Evolutionary conservation across 2,888 invertebrate genomes (phyloP), one percentile per base, ranked within the genome.

Genomic region (Sphaerophoria rueppellii): DNA sequence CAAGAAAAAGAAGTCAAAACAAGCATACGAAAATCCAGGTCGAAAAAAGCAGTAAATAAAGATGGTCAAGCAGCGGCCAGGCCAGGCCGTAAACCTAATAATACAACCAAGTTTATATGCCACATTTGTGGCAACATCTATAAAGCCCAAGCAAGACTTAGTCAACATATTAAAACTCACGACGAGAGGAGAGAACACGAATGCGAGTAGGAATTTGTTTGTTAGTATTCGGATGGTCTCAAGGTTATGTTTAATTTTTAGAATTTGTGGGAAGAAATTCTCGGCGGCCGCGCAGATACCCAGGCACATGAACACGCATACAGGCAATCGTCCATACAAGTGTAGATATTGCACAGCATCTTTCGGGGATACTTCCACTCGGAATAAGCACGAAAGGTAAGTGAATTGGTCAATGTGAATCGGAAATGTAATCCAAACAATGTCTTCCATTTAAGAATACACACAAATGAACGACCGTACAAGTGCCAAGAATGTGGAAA

Each of bases 281-380:
- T 91, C 91, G 0, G 90, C 91, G 76, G 90, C 91, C 0, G 92
- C 92, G 54, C 92, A 92, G 70, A 78, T 92, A 60, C 90, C 91
- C 3, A 88, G 92, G 3, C 92, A 92, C 71, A 92, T 92, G 92
- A 90, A 92, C 76, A 91, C 91, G 0, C 92, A 92, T 72, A 92
- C 91, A 2, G 92, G 92, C 14, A 90, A 91, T 83, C 89, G 92
- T 6, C 92, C 92, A 6, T 92, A 91, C 74, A 90, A 90, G 54
- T 92, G 92, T 82, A 89, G 88, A 40, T 91, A 89, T 82, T 92
- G 92, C 60, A 89, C 91, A 46, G 89, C 91, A 46, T 90, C 91
- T 16, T 92, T 92, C 88, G 91, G 91, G 3, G 92, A 92, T 87
- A 88, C 91, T 16, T 92, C 92, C 3, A 92, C 91, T 1, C 88